Evolutionary conservation across 2,888 invertebrate genomes (phyloP).

Genomic region (Psylliodes chrysocephalus): DNA sequence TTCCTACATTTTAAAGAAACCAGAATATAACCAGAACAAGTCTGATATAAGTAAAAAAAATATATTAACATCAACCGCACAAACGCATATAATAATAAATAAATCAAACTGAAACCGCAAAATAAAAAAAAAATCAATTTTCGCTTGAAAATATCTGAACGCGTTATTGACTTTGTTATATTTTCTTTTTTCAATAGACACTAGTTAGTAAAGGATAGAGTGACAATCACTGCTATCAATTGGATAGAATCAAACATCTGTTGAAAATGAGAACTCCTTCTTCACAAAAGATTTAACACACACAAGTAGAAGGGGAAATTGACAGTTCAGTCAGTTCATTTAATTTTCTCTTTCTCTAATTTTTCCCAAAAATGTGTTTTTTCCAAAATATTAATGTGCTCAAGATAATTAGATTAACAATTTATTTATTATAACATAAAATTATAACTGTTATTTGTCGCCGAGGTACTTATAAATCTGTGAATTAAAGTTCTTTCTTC

Average conservation of each 20-base stretch:
- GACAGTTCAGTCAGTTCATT: conserved; percentile 23
- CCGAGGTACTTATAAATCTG: conserved; percentile 18
- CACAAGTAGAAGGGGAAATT: conserved; percentile 19
- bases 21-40: too few relatives aligned
- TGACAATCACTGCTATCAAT: background rate
- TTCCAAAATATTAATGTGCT: conserved; percentile 14
- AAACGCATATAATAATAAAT: too few relatives aligned
- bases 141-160: too few relatives aligned
- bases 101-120: too few relatives aligned
- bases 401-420: conserved; percentile 6
- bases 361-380: conserved; percentile 27
- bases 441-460: background rate
- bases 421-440: conserved; percentile 1
- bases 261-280: conserved; percentile 20
- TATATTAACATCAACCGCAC: too few relatives aligned
- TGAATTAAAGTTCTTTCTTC: conserved; percentile 16
- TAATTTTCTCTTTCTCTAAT: conserved; percentile 19
- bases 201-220: conserved; percentile 2
- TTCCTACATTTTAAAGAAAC: too few relatives aligned
- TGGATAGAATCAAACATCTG: conserved; percentile 13
- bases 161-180: background rate
- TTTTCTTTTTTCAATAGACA: background rate
- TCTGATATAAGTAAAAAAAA: too few relatives aligned
- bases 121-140: too few relatives aligned
- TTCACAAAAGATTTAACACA: conserved; percentile 31